Evolutionary conservation across 1,140 invertebrate genomes (phyloP).

Genomic region (Drosophila neocordata): DNA sequence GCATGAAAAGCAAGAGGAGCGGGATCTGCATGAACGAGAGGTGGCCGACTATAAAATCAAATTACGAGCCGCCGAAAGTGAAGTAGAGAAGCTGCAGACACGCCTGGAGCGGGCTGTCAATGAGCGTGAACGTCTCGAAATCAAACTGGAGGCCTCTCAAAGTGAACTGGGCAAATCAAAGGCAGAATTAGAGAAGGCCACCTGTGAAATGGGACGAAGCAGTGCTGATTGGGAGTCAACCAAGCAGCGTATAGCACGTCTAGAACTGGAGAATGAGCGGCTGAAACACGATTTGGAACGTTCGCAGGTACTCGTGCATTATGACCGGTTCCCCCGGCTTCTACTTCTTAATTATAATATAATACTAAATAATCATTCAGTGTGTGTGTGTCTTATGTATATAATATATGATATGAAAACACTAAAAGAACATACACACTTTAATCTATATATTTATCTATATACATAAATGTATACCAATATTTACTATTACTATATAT

Average conservation of each 20-base stretch:
- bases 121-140: slow-evolving; percentile 95
- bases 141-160: slow-evolving; percentile 95
- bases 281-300: slow-evolving; percentile 93
- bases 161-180: slow-evolving; percentile 96
- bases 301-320: slow-evolving; percentile 84
- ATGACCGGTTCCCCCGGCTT: slow-evolving; percentile 55
- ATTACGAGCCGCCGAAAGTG: slow-evolving; percentile 93
- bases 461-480: slow-evolving; percentile 9
- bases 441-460: neutral
- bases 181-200: slow-evolving; percentile 95
- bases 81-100: slow-evolving; percentile 95
- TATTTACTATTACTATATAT: slow-evolving; percentile 57
- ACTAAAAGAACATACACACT: slow-evolving; percentile 25
- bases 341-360: neutral
- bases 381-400: slow-evolving; percentile 46
- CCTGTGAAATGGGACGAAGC: slow-evolving; percentile 93
- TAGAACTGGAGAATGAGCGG: slow-evolving; percentile 95
- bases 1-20: slow-evolving; percentile 97
- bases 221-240: slow-evolving; percentile 95
- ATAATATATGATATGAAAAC: slow-evolving; percentile 28
- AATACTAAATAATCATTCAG: slow-evolving; percentile 31
- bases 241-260: slow-evolving; percentile 91
- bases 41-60: slow-evolving; percentile 98
- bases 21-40: slow-evolving; percentile 96
- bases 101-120: slow-evolving; percentile 92